Conservation (phyloP, 2,888 invertebrate genomes). For the Caenorhabditis sp. region DNA sequence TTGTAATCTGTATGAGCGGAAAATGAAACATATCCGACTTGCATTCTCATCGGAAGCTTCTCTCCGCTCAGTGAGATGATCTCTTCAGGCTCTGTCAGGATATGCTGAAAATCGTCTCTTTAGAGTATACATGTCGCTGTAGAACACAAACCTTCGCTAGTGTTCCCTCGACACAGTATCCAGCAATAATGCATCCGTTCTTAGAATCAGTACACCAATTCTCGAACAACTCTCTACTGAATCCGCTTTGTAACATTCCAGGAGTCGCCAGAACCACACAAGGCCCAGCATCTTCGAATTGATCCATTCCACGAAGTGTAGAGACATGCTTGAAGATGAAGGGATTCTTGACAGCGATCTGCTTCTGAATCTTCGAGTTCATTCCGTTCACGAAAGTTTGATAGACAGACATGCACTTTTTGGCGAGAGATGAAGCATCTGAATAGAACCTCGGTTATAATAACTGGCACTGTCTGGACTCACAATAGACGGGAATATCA, state of each 20-base stretch:
- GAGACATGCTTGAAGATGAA: slow-evolving; percentile 97
- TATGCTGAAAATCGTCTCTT: slow-evolving; percentile 85
- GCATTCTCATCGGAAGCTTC: slow-evolving; percentile 89
- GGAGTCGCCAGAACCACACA: slow-evolving; percentile 99
- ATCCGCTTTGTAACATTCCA: slow-evolving; percentile 99
- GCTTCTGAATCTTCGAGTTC: slow-evolving; percentile 96
- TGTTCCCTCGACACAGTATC: slow-evolving; percentile 87
- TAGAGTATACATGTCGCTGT: not conserved
- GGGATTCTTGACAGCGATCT: slow-evolving; percentile 98
- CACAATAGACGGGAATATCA: slow-evolving; percentile 96
- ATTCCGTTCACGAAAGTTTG: slow-evolving; percentile 99
- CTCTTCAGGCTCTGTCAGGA: slow-evolving; percentile 98
- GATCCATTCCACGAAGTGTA: slow-evolving; percentile 92
- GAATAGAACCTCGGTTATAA: slow-evolving; percentile 17
- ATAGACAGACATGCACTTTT: slow-evolving; percentile 99
- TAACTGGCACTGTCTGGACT: slow-evolving; percentile 18
- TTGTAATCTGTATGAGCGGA: slow-evolving; percentile 99
- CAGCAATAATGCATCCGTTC: slow-evolving; percentile 98
- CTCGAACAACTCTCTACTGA: slow-evolving; percentile 97
- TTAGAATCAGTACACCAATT: slow-evolving; percentile 98
- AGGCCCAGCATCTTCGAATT: slow-evolving; percentile 99
- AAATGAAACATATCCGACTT: slow-evolving; percentile 97
- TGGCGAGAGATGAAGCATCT: slow-evolving; percentile 96
- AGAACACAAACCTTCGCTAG: slow-evolving; percentile 84
- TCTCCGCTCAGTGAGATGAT: slow-evolving; percentile 96